phyloP scores from a whole-genome alignment of 2,797 vertebrate genomes.

The Miichthys miiuy region DNA sequence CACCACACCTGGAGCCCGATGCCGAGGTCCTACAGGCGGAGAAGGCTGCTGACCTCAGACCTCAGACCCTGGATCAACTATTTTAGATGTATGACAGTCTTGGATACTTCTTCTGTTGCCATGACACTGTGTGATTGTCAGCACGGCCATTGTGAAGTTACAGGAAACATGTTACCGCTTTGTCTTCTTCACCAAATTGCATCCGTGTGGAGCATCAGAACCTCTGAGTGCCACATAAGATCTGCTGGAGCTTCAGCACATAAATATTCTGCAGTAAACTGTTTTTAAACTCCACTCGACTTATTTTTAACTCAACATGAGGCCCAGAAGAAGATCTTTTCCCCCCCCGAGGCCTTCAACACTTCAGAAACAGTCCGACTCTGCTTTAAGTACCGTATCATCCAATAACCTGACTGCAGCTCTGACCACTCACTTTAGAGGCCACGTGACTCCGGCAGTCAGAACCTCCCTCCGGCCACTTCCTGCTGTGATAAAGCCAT shows the following conservation, averaged over 20 bases:
- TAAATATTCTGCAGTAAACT: neutral
- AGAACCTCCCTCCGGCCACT: conserved; percentile 29
- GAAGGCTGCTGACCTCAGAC: neutral
- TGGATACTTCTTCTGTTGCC: neutral
- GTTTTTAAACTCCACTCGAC: neutral
- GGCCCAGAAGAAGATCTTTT: neutral
- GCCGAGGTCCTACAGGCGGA: neutral
- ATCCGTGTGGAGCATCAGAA: no score
- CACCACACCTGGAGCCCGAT: neutral
- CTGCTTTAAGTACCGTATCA: conserved; percentile 15
- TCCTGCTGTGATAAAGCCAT: conserved; percentile 67
- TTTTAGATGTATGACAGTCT: neutral
- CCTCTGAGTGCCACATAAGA: no score
- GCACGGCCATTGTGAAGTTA: no score
- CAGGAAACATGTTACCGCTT: no score
- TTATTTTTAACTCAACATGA: neutral
- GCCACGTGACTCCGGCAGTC: conserved; percentile 27
- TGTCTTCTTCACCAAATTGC: no score
- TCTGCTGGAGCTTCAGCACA: neutral
- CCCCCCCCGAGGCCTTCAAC: neutral
- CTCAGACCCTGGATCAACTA: neutral
- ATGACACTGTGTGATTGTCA: no score
- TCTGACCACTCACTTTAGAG: conserved; percentile 31
- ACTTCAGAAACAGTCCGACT: neutral
- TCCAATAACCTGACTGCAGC: conserved; percentile 29